A percentile compares a stretch with the other conserved stretches of the same genome.
Evolutionary conservation across 2,888 invertebrate species (phyloP).

Genomic region (Psococerastis gibbosa): DNA sequence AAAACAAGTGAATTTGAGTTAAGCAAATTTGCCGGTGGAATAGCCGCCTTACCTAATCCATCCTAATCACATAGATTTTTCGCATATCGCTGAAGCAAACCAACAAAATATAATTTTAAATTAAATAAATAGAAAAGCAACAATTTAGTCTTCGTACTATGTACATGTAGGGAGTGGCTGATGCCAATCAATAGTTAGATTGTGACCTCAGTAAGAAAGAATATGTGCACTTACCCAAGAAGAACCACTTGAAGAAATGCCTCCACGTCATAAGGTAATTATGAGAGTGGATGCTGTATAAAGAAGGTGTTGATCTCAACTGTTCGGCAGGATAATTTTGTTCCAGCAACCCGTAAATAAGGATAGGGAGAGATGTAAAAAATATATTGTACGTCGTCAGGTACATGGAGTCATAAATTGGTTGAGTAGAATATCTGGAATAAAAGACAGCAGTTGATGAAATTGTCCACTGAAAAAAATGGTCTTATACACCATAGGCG

Average conservation of each 20-base stretch:
- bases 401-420: constrained; percentile 54
- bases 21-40: too few species aligned
- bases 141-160: too few species aligned
- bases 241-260: constrained; percentile 42
- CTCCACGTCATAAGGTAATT: constrained; percentile 43
- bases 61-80: too few species aligned
- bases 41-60: too few species aligned
- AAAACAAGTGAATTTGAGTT: too few species aligned
- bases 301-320: constrained; percentile 38
- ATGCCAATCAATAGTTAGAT: too few species aligned
- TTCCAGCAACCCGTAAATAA: constrained; percentile 54
- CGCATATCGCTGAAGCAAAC: too few species aligned
- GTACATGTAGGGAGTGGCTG: too few species aligned
- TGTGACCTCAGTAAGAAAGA: not conserved
- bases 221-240: constrained; percentile 24
- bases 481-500: too few species aligned
- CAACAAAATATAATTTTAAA: too few species aligned
- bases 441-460: constrained; percentile 11
- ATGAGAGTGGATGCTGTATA: constrained; percentile 41
- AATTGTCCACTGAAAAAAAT: constrained; percentile 8
- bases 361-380: constrained; percentile 55
- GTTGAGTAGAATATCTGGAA: constrained; percentile 26
- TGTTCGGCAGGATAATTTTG: constrained; percentile 40
- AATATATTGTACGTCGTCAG: constrained; percentile 57
- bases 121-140: too few species aligned